Evolutionary conservation across 2,888 invertebrate genomes (phyloP).

Genomic region (Osmoderma eremita): DNA sequence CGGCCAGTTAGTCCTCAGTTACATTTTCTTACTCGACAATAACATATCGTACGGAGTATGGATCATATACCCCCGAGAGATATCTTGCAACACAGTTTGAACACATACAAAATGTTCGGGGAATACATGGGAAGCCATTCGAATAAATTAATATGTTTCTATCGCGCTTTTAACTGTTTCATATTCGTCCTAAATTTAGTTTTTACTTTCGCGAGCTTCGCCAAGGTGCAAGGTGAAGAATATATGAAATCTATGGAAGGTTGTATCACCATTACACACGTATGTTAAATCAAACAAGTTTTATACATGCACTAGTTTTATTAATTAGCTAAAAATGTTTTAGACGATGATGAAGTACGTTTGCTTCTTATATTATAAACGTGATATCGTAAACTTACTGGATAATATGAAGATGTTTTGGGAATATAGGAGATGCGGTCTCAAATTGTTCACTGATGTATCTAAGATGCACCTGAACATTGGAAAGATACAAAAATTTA

Average conservation of each 20-base stretch:
- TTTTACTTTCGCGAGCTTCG: slow-evolving; percentile 18
- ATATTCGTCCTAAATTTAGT: slow-evolving; percentile 14
- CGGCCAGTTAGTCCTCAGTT: too few species aligned
- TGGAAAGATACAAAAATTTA: slow-evolving; percentile 12
- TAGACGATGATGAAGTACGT: slow-evolving; percentile 8
- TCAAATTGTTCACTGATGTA: slow-evolving; percentile 10
- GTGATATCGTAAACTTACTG: slow-evolving; percentile 2
- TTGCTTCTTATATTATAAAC: slow-evolving; percentile 7
- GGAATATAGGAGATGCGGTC: slow-evolving; percentile 14
- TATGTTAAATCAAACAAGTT: neutral
- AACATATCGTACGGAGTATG: neutral
- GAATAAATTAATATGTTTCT: neutral
- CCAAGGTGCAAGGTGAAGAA: slow-evolving; percentile 26
- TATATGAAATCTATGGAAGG: slow-evolving; percentile 33
- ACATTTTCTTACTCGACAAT: too few species aligned
- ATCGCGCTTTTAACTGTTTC: slow-evolving; percentile 11
- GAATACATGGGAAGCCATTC: slow-evolving; percentile 14
- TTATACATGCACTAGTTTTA: too few species aligned
- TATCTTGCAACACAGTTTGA: slow-evolving; percentile 19
- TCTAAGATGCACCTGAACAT: slow-evolving; percentile 2
- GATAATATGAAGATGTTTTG: slow-evolving; percentile 3
- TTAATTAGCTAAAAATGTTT: neutral
- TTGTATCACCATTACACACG: slow-evolving; percentile 22
- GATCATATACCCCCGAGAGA: slow-evolving; percentile 17
- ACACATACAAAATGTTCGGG: slow-evolving; percentile 19